These are phyloP conservation scores for Lanius collurio DNA, from an alignment of 2,113 vertebrate species.

Conservation along the genomic window DNA sequence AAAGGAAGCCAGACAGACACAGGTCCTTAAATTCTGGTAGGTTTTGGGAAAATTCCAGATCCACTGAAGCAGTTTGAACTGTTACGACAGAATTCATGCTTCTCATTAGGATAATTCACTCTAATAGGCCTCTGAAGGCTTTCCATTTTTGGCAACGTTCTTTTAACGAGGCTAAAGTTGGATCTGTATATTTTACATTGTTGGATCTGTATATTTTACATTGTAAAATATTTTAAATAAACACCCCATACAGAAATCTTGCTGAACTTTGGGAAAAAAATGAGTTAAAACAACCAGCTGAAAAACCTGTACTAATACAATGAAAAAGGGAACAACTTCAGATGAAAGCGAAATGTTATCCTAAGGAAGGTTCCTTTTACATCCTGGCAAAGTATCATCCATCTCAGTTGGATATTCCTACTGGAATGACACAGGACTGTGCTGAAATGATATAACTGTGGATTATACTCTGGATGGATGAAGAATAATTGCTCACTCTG, in stretches of 20 bases:
- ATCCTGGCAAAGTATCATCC: neutral
- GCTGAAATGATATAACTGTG: neutral
- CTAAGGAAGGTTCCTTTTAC: neutral
- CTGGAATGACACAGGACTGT: neutral
- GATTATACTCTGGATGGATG: neutral
- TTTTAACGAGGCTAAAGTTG: slow-evolving; percentile 56
- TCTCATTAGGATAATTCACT: slow-evolving; percentile 37
- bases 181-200: neutral
- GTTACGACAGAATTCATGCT: slow-evolving; percentile 35
- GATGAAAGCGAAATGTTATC: neutral
- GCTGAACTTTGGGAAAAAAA: neutral
- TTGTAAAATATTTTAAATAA: slow-evolving; percentile 44
- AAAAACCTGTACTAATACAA: neutral
- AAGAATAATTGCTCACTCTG: neutral
- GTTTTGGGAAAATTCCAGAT: slow-evolving; percentile 38
- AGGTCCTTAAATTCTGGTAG: neutral
- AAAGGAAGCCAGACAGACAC: neutral
- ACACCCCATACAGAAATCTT: neutral
- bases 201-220: slow-evolving; percentile 3
- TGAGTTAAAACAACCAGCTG: neutral
- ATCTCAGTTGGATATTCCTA: neutral
- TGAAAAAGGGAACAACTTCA: neutral
- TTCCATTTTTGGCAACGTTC: slow-evolving; percentile 17
- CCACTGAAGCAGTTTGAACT: slow-evolving; percentile 25
- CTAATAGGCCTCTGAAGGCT: slow-evolving; percentile 48